Evolutionary conservation across 2,113 vertebrate species (phyloP).

Genomic region (Mormyrus iriodes): DNA sequence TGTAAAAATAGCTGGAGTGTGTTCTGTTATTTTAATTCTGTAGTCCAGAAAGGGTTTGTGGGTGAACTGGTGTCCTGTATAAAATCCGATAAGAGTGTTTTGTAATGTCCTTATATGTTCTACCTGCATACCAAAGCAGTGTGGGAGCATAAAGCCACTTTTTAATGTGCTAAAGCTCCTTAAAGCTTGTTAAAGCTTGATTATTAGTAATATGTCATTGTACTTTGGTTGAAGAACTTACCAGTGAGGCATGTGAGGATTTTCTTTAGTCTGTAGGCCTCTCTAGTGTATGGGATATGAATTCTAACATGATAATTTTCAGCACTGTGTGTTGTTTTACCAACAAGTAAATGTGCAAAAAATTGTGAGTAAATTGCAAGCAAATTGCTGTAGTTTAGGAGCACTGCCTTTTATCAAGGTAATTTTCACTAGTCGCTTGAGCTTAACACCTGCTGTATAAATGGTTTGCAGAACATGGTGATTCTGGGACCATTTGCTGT

Average conservation of each 20-base stretch:
- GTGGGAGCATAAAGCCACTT: background rate
- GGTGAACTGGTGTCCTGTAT: background rate
- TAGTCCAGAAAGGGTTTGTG: background rate
- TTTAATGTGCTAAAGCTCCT: background rate
- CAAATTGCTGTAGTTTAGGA: background rate
- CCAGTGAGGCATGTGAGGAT: background rate
- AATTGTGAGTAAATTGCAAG: background rate
- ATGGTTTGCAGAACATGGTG: background rate
- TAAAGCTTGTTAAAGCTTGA: background rate
- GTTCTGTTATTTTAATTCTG: background rate
- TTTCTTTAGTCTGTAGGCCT: background rate
- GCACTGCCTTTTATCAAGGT: background rate
- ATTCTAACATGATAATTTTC: background rate
- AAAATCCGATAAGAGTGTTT: background rate
- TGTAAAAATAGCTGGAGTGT: conserved; percentile 11
- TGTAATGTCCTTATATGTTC: background rate
- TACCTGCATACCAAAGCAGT: background rate
- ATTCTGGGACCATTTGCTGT: background rate
- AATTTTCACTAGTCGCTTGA: background rate
- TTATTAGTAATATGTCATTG: background rate
- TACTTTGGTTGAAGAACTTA: background rate
- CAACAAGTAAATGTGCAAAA: background rate
- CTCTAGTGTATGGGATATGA: background rate
- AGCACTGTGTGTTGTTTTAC: background rate
- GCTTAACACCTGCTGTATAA: conserved; percentile 3